Percentiles rank a stretch among this genome's conserved stretches.
Conservation (phyloP, 2,113 vertebrate genomes). For the Fulica atra region DNA sequence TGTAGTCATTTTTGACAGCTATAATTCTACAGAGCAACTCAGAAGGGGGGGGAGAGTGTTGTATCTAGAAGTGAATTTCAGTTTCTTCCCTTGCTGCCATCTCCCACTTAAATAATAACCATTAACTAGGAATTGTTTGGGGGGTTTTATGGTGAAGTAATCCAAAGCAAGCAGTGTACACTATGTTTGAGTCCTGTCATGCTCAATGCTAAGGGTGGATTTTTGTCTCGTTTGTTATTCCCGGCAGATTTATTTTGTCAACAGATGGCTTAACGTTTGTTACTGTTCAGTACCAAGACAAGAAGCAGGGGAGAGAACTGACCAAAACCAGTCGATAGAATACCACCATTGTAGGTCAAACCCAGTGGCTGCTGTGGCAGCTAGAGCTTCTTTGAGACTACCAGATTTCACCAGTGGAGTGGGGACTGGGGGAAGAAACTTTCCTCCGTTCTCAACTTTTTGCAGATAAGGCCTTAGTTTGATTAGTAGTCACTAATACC, state of each 20-base stretch:
- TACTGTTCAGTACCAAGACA: background rate
- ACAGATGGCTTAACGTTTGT: background rate
- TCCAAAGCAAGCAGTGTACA: background rate
- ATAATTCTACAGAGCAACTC: background rate
- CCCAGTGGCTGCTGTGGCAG: background rate
- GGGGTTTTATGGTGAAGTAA: background rate
- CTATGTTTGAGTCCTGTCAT: background rate
- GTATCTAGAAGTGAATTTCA: background rate
- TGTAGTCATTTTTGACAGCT: conserved; percentile 18
- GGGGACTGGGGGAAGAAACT: background rate
- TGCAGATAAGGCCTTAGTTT: conserved; percentile 75
- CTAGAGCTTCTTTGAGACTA: conserved; percentile 7
- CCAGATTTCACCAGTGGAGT: background rate
- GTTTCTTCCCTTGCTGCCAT: background rate
- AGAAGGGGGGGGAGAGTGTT: background rate
- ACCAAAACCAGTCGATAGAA: background rate
- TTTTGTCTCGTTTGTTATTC: background rate
- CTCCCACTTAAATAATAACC: background rate
- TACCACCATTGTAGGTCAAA: background rate
- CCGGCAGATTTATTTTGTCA: background rate
- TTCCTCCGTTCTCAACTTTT: conserved; percentile 60
- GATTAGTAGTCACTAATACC: conserved; percentile 67
- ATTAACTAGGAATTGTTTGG: background rate
- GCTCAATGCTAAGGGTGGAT: background rate
- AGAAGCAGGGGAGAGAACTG: background rate